These are phyloP conservation scores for Zosterops lateralis DNA, from an alignment of 2,113 vertebrate species.

Conservation along the genomic window DNA sequence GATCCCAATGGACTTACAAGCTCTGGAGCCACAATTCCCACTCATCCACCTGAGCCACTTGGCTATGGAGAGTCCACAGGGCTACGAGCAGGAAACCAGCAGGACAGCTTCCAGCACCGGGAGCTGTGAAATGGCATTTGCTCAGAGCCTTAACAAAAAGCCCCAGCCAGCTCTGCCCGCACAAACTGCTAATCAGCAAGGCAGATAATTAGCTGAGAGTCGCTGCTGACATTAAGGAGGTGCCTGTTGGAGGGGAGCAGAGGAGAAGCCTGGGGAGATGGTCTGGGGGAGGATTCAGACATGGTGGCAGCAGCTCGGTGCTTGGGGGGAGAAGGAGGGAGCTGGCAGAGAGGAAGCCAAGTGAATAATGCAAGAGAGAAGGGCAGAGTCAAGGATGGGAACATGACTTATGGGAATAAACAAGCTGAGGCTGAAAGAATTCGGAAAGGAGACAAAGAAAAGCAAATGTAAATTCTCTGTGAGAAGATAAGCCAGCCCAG, in stretches of 20 bases:
- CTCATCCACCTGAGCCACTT: neutral
- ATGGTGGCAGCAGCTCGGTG: neutral
- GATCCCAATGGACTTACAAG: neutral
- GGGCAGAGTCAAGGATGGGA: neutral
- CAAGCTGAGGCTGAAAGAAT: neutral
- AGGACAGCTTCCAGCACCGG: neutral
- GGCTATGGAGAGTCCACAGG: neutral
- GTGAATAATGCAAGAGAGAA: neutral
- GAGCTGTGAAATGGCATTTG: neutral
- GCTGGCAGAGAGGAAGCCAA: neutral
- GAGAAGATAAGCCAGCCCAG: slow-evolving; percentile 14
- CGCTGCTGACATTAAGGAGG: neutral
- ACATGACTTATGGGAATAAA: neutral
- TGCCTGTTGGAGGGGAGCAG: neutral
- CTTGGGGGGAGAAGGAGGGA: neutral
- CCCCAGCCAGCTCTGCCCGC: neutral
- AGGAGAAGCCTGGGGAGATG: neutral
- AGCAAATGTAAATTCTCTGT: neutral
- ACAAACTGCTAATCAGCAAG: slow-evolving; percentile 20
- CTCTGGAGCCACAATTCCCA: neutral
- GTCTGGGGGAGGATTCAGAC: neutral
- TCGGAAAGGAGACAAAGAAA: neutral
- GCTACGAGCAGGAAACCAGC: neutral
- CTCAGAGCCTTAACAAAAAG: neutral
- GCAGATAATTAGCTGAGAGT: slow-evolving; percentile 17